These are phyloP conservation scores for Poecilia velifera DNA, from an alignment of 2,797 vertebrate genomes.

Conservation along the genomic window DNA sequence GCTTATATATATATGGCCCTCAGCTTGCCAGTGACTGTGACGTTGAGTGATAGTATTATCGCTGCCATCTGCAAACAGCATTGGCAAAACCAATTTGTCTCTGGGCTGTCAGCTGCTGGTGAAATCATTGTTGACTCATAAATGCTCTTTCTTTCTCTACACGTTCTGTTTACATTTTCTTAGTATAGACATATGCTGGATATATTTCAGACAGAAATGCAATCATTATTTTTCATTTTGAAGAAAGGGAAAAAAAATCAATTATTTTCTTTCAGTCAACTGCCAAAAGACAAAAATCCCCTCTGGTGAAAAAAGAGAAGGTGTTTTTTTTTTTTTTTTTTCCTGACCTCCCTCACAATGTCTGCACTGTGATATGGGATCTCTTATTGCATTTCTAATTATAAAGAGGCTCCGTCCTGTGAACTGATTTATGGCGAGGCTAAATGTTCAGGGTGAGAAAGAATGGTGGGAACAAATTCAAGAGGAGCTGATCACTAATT, in stretches of 20 bases:
- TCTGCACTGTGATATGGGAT: constrained; percentile 23
- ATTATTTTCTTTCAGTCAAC: constrained; percentile 28
- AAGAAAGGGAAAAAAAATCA: constrained; percentile 39
- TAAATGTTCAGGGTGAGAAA: constrained; percentile 58
- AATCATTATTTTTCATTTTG: constrained; percentile 53
- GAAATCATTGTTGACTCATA: constrained; percentile 65
- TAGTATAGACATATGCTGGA: constrained; percentile 38
- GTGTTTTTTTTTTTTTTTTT: constrained; percentile 49
- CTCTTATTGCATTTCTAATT: constrained; percentile 51
- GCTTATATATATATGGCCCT: constrained; percentile 20
- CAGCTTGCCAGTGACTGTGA: constrained; percentile 38
- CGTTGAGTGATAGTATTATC: constrained; percentile 58
- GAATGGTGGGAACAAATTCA: constrained; percentile 82
- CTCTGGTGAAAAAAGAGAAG: constrained; percentile 26
- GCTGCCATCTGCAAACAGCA: constrained; percentile 54
- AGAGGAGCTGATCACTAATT: constrained; percentile 82
- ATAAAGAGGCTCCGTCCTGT: constrained; percentile 37
- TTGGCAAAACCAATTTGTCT: constrained; percentile 48
- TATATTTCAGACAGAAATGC: constrained; percentile 57
- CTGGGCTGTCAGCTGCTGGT: constrained; percentile 60
- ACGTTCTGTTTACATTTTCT: constrained; percentile 55
- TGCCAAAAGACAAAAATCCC: constrained; percentile 37
- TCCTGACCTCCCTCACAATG: constrained; percentile 42
- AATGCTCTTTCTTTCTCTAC: constrained; percentile 59
- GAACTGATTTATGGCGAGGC: constrained; percentile 15